These are phyloP conservation scores for Anthoscopus minutus DNA, from an alignment of 2,113 vertebrate genomes.

Conservation along the genomic window DNA sequence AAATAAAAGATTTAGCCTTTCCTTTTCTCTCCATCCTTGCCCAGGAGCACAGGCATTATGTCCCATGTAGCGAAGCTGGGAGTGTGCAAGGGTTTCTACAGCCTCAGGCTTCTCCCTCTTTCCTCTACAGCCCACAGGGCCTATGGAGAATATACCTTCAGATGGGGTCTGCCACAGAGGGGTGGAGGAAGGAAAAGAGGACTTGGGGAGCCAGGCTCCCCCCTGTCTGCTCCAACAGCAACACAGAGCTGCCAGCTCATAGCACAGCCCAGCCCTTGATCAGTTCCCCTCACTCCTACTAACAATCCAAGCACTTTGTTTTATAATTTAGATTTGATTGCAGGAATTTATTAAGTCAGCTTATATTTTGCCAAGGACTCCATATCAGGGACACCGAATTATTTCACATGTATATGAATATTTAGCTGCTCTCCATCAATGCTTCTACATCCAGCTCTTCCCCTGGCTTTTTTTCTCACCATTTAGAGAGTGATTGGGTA, in stretches of 20 bases:
- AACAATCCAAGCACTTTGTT: rapidly evolving
- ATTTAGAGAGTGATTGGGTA: background rate
- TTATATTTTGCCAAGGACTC: background rate
- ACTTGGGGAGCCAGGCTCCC: background rate
- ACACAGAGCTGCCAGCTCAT: background rate
- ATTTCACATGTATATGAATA: background rate
- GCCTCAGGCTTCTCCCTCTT: background rate
- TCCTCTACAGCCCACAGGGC: background rate
- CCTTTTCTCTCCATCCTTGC: background rate
- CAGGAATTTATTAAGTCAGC: background rate
- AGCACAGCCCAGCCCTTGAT: background rate
- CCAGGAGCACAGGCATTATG: background rate
- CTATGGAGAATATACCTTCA: rapidly evolving
- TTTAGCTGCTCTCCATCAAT: background rate
- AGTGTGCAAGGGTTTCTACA: background rate
- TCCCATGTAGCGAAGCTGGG: background rate
- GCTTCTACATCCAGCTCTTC: background rate
- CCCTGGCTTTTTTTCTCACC: background rate
- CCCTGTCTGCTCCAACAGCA: background rate
- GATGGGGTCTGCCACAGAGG: rapidly evolving
- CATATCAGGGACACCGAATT: background rate
- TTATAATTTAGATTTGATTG: background rate
- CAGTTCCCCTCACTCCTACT: background rate
- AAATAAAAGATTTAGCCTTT: background rate
- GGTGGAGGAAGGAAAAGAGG: background rate